Base-by-base conservation (phyloP, 1,140 invertebrate species). In the Notospermus geniculatus region DNA sequence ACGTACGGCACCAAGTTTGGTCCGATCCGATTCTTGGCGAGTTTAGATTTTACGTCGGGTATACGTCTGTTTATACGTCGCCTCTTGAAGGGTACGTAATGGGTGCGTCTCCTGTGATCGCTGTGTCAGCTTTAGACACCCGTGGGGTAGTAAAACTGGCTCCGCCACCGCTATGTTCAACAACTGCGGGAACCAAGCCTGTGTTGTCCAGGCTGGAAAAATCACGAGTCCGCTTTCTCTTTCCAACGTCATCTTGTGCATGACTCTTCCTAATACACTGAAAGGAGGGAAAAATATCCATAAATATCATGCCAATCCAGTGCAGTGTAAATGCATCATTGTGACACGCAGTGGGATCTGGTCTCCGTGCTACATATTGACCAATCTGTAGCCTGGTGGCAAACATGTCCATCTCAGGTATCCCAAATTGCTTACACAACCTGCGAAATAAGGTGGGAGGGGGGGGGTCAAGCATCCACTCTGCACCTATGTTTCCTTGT, bases 221-320 rank as follows among this genome's bases (percentile, higher is more conserved):
- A 66, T 45, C 2, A 69, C 1, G 2, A 60, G n/a, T 7, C 23
- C 15, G 23, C 57, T 30, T 19, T 22, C 52, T 52, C 61, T n/a
- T 1, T 67, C 62, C 23, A 32, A n/a, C 27, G 39, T 32, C n/a
- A 66, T 43, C 52, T 71, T 68, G 25, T 59, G 46, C n/a, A 71
- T 15, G 32, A 59, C 57, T 59, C 46, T 29, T 4, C 57, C 52
- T 19, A 66, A 53, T 32, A 66, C 9, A 57, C 55, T 62, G 59
- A 71, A 71, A 54, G 67, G 67, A 2, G 64, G 60, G 55, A 71
- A 71, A 60, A 28, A 63, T 71, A 66, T 17, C n/a, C 23, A 19
- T n/a, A n/a, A n/a, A n/a, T n/a, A n/a, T n/a, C n/a, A n/a, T n/a
- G n/a, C n/a, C n/a, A n/a, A 63, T 46, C 27, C n/a, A n/a, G n/a